Evolutionary conservation across 1,140 invertebrate genomes (phyloP).

Genomic region (Aphidius ervi): DNA sequence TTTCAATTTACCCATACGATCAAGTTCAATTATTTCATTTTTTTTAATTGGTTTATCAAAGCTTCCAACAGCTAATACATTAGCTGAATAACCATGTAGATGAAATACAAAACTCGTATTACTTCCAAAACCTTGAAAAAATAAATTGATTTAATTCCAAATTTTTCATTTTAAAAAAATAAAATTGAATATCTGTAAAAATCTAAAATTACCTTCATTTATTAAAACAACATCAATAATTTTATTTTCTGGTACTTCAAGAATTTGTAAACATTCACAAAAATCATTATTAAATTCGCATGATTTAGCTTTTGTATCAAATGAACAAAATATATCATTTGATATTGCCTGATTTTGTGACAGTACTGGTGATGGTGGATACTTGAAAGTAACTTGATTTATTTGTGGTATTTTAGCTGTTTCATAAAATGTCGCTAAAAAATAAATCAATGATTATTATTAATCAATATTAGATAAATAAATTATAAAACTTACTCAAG

Average conservation of each 20-base stretch:
- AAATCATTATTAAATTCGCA: slow-evolving; percentile 31
- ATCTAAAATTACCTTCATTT: slow-evolving; percentile 30
- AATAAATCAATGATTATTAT: neutral
- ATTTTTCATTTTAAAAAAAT: neutral
- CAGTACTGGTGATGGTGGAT: slow-evolving; percentile 37
- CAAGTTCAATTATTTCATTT: slow-evolving; percentile 32
- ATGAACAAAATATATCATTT: slow-evolving; percentile 28
- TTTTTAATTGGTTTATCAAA: slow-evolving; percentile 31
- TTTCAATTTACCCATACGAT: slow-evolving; percentile 42
- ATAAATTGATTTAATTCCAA: neutral
- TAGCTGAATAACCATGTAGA: slow-evolving; percentile 33
- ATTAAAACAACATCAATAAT: slow-evolving; percentile 35
- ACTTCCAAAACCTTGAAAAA: slow-evolving; percentile 31
- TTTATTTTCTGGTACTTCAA: slow-evolving; percentile 26
- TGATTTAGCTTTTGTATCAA: slow-evolving; percentile 27
- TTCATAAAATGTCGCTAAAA: slow-evolving; percentile 22
- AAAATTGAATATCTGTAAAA: neutral
- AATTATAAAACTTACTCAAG: slow-evolving; percentile 32
- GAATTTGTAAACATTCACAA: slow-evolving; percentile 35
- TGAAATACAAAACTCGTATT: slow-evolving; percentile 34
- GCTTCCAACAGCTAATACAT: slow-evolving; percentile 24
- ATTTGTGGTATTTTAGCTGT: slow-evolving; percentile 29
- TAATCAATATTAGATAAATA: neutral
- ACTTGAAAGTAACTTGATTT: slow-evolving; percentile 38
- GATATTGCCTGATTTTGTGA: slow-evolving; percentile 31